These are phyloP conservation scores for Drosophila glabriapex DNA, from an alignment of 2,888 invertebrate genomes.

Conservation along the genomic window DNA sequence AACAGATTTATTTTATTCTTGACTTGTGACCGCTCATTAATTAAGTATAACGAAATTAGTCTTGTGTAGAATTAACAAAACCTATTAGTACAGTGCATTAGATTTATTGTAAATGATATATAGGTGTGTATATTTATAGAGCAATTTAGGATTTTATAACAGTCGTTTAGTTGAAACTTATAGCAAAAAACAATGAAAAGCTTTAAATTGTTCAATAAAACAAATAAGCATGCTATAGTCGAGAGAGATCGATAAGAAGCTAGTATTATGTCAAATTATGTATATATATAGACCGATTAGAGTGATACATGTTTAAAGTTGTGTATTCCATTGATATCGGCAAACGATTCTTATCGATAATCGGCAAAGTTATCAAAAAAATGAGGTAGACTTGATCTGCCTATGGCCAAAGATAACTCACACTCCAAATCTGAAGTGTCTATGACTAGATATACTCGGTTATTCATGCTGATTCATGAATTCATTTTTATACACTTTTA, in stretches of 20 bases:
- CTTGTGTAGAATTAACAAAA: neutral
- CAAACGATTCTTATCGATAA: neutral
- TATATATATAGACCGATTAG: neutral
- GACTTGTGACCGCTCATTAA: neutral
- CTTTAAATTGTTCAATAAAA: neutral
- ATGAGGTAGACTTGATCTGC: neutral
- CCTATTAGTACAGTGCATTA: neutral
- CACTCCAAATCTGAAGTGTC: neutral
- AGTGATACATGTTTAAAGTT: neutral
- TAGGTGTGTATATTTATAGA: neutral
- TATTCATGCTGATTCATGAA: neutral
- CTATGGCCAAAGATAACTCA: neutral
- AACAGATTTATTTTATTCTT: neutral
- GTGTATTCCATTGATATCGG: neutral
- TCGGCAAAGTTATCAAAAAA: neutral
- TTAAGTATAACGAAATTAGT: neutral
- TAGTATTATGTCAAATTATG: neutral
- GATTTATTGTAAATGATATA: neutral
- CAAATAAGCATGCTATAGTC: neutral
- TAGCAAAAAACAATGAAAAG: neutral
- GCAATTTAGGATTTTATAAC: neutral
- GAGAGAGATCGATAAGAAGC: neutral
- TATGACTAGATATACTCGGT: neutral
- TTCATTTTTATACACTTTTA: neutral
- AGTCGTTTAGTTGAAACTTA: neutral